A percentile compares a stretch with the other conserved stretches of the same genome.
phyloP scores from a whole-genome alignment of 2,888 invertebrate genomes.

The Apotomis betuletana region DNA sequence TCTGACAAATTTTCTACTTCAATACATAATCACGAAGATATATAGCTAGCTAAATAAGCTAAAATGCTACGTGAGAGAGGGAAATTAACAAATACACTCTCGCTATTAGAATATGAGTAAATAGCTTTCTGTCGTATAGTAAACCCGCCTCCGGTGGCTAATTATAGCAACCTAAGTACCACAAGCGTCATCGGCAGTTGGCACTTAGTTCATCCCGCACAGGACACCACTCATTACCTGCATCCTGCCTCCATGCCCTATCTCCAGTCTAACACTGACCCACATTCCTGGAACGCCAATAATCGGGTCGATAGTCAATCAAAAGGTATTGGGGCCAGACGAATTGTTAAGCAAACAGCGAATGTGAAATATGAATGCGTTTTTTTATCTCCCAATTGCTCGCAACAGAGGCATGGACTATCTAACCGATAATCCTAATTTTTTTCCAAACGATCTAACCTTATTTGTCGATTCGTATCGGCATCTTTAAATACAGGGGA shows the following conservation, averaged over 20 bases:
- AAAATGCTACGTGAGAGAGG: too few species aligned
- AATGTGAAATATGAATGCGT: conserved; percentile 37
- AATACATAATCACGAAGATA: too few species aligned
- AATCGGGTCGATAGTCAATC: conserved; percentile 72
- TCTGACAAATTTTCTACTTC: too few species aligned
- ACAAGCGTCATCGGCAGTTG: conserved; percentile 50
- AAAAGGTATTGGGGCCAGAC: conserved; percentile 54
- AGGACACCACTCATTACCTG: conserved; percentile 61
- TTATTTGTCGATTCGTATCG: conserved; percentile 75
- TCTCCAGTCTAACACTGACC: conserved; percentile 69
- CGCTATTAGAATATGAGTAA: too few species aligned
- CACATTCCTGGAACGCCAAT: conserved; percentile 62
- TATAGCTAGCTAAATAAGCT: too few species aligned
- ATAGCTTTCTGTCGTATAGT: background rate
- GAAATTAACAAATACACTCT: too few species aligned
- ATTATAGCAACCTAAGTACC: conserved; percentile 8
- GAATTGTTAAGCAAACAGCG: conserved; percentile 49
- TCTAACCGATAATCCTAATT: conserved; percentile 71
- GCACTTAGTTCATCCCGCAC: conserved; percentile 40
- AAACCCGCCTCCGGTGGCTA: conserved; percentile 5
- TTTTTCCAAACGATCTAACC: conserved; percentile 76
- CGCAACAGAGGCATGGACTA: conserved; percentile 50
- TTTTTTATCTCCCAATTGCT: conserved; percentile 47
- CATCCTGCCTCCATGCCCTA: conserved; percentile 67
- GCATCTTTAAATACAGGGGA: conserved; percentile 76